Percentiles rank a stretch among this genome's conserved stretches.
These are phyloP conservation scores for Elanus axillaris DNA, from an alignment of 2,113 vertebrate genomes.

Conservation along the genomic window DNA sequence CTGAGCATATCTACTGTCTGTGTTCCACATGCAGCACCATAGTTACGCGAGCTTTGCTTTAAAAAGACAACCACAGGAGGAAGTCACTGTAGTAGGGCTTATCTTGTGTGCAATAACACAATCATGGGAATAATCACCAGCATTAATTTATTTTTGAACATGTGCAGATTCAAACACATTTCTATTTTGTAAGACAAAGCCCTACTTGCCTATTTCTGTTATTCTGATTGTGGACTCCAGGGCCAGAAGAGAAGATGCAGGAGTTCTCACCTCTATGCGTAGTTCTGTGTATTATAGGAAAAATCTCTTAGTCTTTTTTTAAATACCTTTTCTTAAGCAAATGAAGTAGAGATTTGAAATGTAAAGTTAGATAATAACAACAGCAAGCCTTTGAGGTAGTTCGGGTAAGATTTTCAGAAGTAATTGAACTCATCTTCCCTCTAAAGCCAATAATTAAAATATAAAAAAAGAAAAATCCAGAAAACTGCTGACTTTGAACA, in stretches of 20 bases:
- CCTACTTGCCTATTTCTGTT: neutral
- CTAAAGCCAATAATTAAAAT: neutral
- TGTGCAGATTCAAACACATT: neutral
- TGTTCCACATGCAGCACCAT: fast-evolving
- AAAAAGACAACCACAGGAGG: neutral
- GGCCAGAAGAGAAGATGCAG: neutral
- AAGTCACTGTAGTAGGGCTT: neutral
- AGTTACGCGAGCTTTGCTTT: neutral
- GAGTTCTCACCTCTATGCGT: neutral
- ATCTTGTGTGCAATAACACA: neutral
- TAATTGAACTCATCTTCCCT: neutral
- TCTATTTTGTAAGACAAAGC: neutral
- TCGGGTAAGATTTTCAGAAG: neutral
- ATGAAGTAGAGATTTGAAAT: neutral
- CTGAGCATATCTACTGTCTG: neutral
- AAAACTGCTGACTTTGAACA: neutral
- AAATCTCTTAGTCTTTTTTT: neutral
- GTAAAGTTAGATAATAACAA: neutral
- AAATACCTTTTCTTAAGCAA: neutral
- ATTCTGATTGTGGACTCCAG: neutral
- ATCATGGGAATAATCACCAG: neutral
- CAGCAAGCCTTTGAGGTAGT: neutral
- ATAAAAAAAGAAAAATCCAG: neutral
- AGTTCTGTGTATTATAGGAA: neutral
- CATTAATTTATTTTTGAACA: neutral